A percentile compares a stretch with the other conserved stretches of the same genome.
Evolutionary conservation across 2,797 vertebrate species (phyloP).

Genomic region (Glyptemys insculpta): DNA sequence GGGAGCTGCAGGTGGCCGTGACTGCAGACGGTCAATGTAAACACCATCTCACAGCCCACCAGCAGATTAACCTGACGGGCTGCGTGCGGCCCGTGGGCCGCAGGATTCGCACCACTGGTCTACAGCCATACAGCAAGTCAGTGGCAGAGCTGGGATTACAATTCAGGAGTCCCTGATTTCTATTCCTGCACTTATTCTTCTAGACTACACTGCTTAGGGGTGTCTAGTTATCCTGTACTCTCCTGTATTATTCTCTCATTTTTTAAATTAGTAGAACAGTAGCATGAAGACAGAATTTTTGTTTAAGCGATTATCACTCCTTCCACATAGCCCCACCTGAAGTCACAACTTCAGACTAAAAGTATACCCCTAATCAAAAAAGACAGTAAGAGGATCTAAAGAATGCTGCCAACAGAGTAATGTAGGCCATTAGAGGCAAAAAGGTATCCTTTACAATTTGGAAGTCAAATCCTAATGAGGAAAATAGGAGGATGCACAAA

Average conservation of each 20-base stretch:
- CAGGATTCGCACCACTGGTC: neutral
- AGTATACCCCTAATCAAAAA: neutral
- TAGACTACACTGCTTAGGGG: neutral
- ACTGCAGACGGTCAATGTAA: too few species aligned
- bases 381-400: neutral
- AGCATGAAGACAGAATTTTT: conserved; percentile 8
- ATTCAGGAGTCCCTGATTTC: conserved; percentile 33
- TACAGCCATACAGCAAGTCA: conserved; percentile 16
- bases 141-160: neutral
- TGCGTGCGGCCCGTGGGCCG: too few species aligned
- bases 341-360: neutral
- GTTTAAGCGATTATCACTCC: neutral
- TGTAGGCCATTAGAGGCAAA: neutral
- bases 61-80: too few species aligned
- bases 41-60: too few species aligned
- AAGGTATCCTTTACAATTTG: neutral
- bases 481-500: neutral
- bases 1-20: too few species aligned
- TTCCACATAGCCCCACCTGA: conserved; percentile 6
- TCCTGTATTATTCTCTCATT: neutral
- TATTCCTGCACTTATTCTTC: neutral
- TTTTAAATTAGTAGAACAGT: neutral
- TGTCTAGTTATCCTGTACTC: neutral
- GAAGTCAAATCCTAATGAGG: neutral
- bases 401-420: neutral